Evolutionary conservation across 2,797 vertebrate genomes (phyloP), one percentile per base, ranked within the genome.

Genomic region (Sparidentex hasta): DNA sequence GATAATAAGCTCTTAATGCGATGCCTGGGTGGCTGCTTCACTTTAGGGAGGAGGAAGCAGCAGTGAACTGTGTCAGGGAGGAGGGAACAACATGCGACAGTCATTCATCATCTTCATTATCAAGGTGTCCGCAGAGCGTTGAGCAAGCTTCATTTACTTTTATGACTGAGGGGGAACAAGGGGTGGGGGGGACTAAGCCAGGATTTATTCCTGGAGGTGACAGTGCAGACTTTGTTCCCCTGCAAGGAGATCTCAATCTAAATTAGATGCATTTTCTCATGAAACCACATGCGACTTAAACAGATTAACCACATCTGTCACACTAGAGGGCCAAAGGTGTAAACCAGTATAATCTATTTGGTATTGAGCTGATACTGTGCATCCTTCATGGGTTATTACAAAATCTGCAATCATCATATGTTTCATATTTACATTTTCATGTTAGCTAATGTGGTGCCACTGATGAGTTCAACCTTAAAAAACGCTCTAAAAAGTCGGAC

Each of bases 31-130:
- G 58, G 65, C 65, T 48, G 29, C 14, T 52, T 18, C 16, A 48
- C 43, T 65, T 51, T 47, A 21, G 33, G 14, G 65, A 41, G 29
- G 65, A 21, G 48, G 25, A 61, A 65, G 61, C 5, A n/a, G 33
- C 47, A 62, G 58, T 58, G 44, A 84, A 58, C 3, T 54, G 48
- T 65, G 41, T 74, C 9, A 82, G 59, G 59, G 43, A 74, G 68
- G 55, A 63, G 63, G 65, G 51, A 68, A 66, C 14, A 41, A 48
- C 68, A 21, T 65, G 46, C 51, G 66, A 57, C 58, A 52, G 65
- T 69, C 64, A 70, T 76, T 80, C 55, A 72, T 82, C 71, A 76
- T n/a, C 54, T 56, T 80, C 47, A 56, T 71, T 69, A 63, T 84
- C 74, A 87, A 52, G 33, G 64, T 80, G 55, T 74, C 69, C 44